Evolutionary conservation across 2,888 invertebrate species (phyloP).

Genomic region (Unio delphinus): DNA sequence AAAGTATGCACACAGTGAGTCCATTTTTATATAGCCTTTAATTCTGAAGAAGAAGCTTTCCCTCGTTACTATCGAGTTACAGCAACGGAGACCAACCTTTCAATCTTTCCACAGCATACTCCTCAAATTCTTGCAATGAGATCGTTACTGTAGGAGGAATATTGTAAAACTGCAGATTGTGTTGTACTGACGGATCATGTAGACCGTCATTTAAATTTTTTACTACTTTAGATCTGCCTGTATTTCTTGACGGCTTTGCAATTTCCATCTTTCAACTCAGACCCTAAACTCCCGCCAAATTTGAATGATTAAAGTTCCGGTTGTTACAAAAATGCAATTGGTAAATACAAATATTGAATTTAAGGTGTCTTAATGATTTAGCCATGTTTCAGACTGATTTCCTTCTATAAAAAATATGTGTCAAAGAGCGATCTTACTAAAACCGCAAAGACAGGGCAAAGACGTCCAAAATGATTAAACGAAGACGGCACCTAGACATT

Average conservation of each 20-base stretch:
- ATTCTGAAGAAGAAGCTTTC: too few relatives aligned
- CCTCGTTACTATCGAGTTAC: too few relatives aligned
- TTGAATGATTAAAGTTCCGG: too few relatives aligned
- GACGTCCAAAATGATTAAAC: too few relatives aligned
- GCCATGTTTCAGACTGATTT: too few relatives aligned
- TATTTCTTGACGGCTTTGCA: constrained; percentile 4
- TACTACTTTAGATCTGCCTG: constrained; percentile 8
- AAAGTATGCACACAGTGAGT: too few relatives aligned
- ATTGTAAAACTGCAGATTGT: constrained; percentile 78
- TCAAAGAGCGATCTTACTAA: too few relatives aligned
- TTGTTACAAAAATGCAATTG: background rate
- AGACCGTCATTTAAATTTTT: constrained; percentile 4
- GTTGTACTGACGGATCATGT: constrained; percentile 8
- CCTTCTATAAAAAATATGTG: too few relatives aligned
- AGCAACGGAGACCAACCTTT: constrained; percentile 73
- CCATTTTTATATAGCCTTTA: too few relatives aligned
- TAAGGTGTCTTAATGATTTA: too few relatives aligned
- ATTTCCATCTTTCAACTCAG: constrained; percentile 18
- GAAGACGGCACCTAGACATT: too few relatives aligned
- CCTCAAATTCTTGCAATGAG: constrained; percentile 88
- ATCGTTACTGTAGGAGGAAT: constrained; percentile 83
- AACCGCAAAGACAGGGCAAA: too few relatives aligned
- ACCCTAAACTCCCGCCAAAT: constrained; percentile 21
- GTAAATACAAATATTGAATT: background rate
- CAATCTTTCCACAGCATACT: constrained; percentile 86